Evolutionary conservation across 2,113 vertebrate genomes (phyloP).

Genomic region (Athene noctua): DNA sequence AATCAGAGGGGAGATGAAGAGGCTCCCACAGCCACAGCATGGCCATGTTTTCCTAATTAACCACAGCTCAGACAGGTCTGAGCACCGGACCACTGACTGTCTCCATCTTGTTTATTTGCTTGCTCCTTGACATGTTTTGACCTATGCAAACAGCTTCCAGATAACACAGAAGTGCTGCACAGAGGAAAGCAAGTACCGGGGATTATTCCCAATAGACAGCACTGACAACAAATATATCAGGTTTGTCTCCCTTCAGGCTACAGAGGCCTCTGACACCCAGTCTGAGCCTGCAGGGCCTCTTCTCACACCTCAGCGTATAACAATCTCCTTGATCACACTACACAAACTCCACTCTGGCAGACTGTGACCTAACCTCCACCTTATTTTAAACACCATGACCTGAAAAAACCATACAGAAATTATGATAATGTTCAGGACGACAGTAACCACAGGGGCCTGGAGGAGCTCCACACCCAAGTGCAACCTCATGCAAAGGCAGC

Average conservation of each 20-base stretch:
- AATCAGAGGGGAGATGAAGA: neutral
- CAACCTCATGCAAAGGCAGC: neutral
- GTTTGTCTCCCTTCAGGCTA: neutral
- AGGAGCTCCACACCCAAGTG: neutral
- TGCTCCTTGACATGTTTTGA: neutral
- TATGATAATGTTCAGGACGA: neutral
- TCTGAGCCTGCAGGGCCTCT: neutral
- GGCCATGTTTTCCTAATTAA: neutral
- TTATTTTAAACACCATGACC: neutral
- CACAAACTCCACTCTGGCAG: neutral
- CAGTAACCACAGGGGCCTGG: neutral
- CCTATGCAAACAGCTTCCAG: neutral
- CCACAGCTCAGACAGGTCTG: neutral
- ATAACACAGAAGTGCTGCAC: neutral
- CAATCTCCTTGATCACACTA: neutral
- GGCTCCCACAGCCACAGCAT: neutral
- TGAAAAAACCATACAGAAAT: neutral
- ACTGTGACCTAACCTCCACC: neutral
- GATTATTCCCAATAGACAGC: neutral
- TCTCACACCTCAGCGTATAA: neutral
- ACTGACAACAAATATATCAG: conserved; percentile 8
- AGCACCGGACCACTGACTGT: neutral
- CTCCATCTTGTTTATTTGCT: neutral
- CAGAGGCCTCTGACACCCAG: neutral
- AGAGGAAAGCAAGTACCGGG: neutral